Evolutionary conservation across 92 coral and sea anemone genomes (phyloP), one percentile per base, ranked within the genome.

Genomic region (Heteractis magnifica): DNA sequence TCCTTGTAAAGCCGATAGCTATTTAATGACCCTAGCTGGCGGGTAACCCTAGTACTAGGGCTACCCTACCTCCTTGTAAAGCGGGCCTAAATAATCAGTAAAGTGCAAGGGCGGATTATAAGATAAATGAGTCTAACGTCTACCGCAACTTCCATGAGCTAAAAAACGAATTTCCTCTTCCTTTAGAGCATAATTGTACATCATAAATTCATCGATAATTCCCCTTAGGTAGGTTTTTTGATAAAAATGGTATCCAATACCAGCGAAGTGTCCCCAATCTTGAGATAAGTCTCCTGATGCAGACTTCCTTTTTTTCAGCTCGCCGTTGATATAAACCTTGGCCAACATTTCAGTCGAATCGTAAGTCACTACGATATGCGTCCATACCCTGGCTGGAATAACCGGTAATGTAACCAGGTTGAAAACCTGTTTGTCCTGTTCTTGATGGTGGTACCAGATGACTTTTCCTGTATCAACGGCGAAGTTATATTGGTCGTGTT

Each of bases 231-330:
- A n/a, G 60, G 88, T 72, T 56, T 87, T 86, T 72, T 89, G 89
- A 76, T 97, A 97, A 81, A 97, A 97, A 79, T 91, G 98, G 72
- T 92, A 90, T 60, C 99, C 99, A 70, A 97, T 92, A 10, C 99
- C 99, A 75, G 99, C 99, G 76, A 87, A 97, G 87, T 97, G 99
- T 41, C 99, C 99, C 99, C 99, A 97, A 82, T 97, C 99, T 84
- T 97, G 99, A 10, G 99, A 97, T 70, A 97, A 92, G 44, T 91
- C 91, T 14, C 99, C 99, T 75, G 91, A 84, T 15, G 94, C 99
- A 44, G 99, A 94, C 77, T 94, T 94, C 52, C 84, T 85, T 72
- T 97, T 97, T 49, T 89, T 80, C 72, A 94, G 65, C 4, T 89
- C 78, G 0, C 99, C 99, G 65, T 91, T 90, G 75, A 94, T 90